phyloP scores from a whole-genome alignment of 2,113 vertebrate genomes.

The Oncorhynchus masou region DNA sequence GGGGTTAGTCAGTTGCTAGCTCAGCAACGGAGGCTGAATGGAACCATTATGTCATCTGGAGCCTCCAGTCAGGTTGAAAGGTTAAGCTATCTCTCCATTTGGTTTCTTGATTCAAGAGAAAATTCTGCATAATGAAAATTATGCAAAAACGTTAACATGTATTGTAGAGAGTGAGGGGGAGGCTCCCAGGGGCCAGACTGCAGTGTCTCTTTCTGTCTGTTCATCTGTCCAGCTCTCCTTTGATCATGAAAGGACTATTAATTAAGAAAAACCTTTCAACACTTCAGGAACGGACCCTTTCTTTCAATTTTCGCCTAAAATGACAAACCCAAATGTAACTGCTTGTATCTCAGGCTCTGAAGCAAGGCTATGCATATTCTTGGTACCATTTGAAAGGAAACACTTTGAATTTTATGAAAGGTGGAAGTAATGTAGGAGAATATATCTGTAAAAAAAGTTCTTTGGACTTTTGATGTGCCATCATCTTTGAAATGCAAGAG shows the following conservation, averaged over 20 bases:
- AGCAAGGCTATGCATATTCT: no score
- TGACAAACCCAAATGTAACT: no score
- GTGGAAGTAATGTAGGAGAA: no score
- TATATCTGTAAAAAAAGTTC: no score
- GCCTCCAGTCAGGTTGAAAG: conserved; percentile 18
- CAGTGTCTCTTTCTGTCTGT: background rate
- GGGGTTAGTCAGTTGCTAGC: background rate
- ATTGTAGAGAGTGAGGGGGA: background rate
- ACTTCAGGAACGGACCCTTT: background rate
- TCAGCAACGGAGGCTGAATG: background rate
- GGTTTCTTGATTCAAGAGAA: conserved; percentile 21
- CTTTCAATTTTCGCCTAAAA: no score
- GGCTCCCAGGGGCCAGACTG: conserved; percentile 2
- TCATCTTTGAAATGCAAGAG: no score
- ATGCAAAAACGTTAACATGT: conserved; percentile 17
- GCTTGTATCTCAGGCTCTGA: no score
- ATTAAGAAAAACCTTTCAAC: conserved; percentile 51
- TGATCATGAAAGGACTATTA: conserved; percentile 52
- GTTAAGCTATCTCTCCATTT: conserved; percentile 15
- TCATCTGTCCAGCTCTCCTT: conserved; percentile 39
- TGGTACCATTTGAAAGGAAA: no score
- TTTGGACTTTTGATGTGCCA: no score
- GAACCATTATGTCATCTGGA: conserved; percentile 7
- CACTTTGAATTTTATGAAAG: no score
- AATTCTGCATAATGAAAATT: conserved; percentile 14